phyloP scores from a whole-genome alignment of 2,797 vertebrate genomes.

The Phalloptychus januarius region DNA sequence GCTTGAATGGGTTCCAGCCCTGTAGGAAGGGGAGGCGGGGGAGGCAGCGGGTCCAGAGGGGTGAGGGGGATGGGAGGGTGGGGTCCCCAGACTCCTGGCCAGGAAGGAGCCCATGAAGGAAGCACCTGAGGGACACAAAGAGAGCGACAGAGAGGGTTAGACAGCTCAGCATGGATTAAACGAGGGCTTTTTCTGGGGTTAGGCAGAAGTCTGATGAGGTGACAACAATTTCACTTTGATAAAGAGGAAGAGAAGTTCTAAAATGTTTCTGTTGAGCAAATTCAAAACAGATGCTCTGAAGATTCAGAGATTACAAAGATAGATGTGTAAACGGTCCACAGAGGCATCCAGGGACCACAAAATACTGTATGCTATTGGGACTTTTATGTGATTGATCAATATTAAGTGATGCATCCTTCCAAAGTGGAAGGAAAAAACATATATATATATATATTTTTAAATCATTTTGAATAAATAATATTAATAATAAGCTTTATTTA shows the following conservation, averaged over 20 bases:
- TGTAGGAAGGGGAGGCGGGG: constrained; percentile 89
- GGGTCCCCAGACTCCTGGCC: constrained; percentile 90
- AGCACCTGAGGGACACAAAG: constrained; percentile 78
- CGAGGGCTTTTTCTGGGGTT: neutral
- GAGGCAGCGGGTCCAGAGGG: constrained; percentile 86
- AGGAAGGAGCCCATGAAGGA: constrained; percentile 98
- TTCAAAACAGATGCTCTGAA: neutral
- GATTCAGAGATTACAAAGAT: neutral
- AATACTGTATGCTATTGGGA: neutral
- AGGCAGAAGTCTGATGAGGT: neutral
- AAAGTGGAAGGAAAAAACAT: neutral
- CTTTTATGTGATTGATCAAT: neutral
- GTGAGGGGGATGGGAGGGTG: constrained; percentile 83
- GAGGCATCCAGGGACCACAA: neutral
- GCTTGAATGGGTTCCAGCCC: constrained; percentile 87
- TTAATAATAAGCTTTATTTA: no score
- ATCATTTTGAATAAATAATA: neutral
- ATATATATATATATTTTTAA: neutral
- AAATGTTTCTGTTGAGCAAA: neutral
- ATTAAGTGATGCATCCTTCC: neutral
- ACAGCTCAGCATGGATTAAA: constrained; percentile 14
- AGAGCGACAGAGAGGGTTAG: constrained; percentile 37
- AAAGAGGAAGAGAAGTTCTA: constrained; percentile 23
- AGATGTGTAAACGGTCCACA: neutral
- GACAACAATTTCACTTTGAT: constrained; percentile 11